Conservation (phyloP, 2,888 invertebrate genomes). For the Lampropteryx suffumata region DNA sequence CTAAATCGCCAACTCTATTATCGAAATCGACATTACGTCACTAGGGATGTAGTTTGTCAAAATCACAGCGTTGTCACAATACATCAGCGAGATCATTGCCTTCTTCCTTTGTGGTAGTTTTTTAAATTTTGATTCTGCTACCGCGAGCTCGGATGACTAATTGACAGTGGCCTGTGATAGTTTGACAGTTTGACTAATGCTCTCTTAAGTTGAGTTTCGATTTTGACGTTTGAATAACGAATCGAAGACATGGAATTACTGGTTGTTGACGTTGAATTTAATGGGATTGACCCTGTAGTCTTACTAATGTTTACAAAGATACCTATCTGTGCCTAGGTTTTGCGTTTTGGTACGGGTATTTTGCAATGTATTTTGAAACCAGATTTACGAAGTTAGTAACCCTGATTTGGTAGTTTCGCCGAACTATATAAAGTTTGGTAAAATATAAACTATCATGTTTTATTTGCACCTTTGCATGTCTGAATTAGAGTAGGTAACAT, state of each 20-base stretch:
- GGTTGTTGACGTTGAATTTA: conserved; percentile 53
- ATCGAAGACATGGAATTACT: conserved; percentile 50
- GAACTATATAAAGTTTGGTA: no score
- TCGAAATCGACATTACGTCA: conserved; percentile 66
- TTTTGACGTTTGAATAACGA: conserved; percentile 63
- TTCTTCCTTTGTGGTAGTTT: conserved; percentile 37
- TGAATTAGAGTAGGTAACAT: no score
- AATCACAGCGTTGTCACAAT: conserved; percentile 60
- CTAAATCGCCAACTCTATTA: conserved; percentile 66
- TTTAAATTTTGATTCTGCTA: conserved; percentile 49
- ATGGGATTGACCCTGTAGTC: conserved; percentile 33
- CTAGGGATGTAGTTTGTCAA: conserved; percentile 64
- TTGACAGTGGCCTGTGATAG: conserved; percentile 66
- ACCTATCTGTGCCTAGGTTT: no score
- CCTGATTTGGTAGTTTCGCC: no score
- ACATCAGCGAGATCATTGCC: conserved; percentile 51
- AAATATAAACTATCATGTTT: no score
- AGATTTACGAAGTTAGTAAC: no score
- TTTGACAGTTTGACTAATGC: conserved; percentile 79
- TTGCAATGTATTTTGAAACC: no score
- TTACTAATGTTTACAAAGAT: no score
- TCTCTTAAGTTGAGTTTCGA: conserved; percentile 55
- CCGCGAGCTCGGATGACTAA: conserved; percentile 68
- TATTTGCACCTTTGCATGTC: no score
- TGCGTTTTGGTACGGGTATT: no score